Evolutionary conservation across 2,113 vertebrate species (phyloP), one percentile per base, ranked within the genome.

Genomic region (Morone chrysops): DNA sequence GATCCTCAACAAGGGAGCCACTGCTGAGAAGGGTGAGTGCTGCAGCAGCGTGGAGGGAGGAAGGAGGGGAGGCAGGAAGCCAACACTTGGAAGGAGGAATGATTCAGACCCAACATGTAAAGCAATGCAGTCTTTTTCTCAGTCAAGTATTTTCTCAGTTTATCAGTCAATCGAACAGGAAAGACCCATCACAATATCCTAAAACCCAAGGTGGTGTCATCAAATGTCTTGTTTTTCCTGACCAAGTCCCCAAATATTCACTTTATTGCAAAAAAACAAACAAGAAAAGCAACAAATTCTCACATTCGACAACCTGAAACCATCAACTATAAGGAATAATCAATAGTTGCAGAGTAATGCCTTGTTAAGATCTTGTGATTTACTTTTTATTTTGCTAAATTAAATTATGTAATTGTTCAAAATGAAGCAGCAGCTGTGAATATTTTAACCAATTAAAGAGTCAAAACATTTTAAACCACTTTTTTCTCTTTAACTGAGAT

Each of bases 1-100:
- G 93, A 99, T 99, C 91, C 95, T 99, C 76, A 97, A 99, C 89
- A 98, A 96, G 94, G 98, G 98, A 41, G 98, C 98, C 61, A 96
- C 96, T 31, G 95, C 96, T 0, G 97, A 96, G 79, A 98, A 96
- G 95, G 98, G 98, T 99, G 83, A 82, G 89, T 8, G 43, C 13
- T 47, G 48, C 8, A 16, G 12, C 53, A 1, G 5, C 5, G 20
- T 41, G 48, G 18, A 18, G 18, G 18, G 47, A 5, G 6, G 38
- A 8, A 2, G 2, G 36, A 56, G 0, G 51, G 43, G 78, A 67
- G 72, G 40, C 48, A 56, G 60, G 51, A 75, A 82, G 43, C 18
- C 36, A 25, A n/a, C n/a, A n/a, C n/a, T n/a, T 56, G n/a, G 40
- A 36, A 70, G 54, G 36, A 43, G 31, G 13, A 48, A 36, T 51